phyloP scores from a whole-genome alignment of 2,797 vertebrate genomes.

The Macropus fuliginosus region DNA sequence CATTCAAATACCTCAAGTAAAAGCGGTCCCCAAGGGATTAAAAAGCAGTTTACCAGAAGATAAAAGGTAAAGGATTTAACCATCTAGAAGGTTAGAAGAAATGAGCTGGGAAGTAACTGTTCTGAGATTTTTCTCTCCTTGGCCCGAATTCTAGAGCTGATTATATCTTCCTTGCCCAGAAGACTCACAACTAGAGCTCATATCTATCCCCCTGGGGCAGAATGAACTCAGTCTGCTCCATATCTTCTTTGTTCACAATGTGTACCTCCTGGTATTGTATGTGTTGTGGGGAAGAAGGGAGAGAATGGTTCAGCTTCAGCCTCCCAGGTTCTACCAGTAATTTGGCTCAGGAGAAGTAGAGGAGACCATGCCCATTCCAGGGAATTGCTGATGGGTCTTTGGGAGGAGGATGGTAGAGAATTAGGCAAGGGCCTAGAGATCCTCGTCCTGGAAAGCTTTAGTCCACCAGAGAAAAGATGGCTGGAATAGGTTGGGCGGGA shows the following conservation, averaged over 20 bases:
- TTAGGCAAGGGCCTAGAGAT: conserved; percentile 19
- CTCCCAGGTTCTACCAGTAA: background rate
- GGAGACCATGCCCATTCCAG: background rate
- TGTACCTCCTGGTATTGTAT: background rate
- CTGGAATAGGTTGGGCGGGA: conserved; percentile 25
- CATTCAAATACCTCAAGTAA: background rate
- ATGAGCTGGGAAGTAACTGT: background rate
- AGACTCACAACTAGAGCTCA: background rate
- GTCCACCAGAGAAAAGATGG: conserved; percentile 5
- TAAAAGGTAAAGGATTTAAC: background rate
- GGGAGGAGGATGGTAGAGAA: conserved; percentile 33
- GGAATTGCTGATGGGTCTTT: background rate
- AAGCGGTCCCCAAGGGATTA: background rate
- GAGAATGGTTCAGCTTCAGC: background rate
- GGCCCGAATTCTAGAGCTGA: background rate
- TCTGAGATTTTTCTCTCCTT: background rate
- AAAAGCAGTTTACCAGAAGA: background rate
- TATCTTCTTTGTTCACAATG: background rate
- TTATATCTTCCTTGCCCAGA: background rate
- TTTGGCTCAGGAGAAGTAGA: background rate
- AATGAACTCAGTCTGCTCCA: background rate
- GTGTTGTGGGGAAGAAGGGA: background rate
- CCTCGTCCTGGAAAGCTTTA: conserved; percentile 31
- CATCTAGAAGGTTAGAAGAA: background rate
- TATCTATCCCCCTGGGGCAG: background rate